Base-by-base conservation (phyloP, 2,113 vertebrate genomes). In the Merops nubicus region DNA sequence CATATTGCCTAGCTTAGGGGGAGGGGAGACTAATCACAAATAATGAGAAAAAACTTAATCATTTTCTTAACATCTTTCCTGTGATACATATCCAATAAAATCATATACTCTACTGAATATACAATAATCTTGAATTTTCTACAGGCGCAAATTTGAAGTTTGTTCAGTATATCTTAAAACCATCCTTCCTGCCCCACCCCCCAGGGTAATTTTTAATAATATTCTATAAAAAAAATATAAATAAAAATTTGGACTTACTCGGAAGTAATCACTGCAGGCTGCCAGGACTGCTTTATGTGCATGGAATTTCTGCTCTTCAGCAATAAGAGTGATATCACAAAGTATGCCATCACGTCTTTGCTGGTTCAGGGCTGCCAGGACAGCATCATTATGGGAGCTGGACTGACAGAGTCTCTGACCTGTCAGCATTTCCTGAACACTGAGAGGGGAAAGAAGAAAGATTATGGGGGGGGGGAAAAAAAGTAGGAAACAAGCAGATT, bases 191-290 rank as follows among this genome's bases (percentile, higher is more conserved):
- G 26, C 15, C 11, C 12, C 11, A 23, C 23, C 11, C 18, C 9
- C 59, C 8, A 3, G 5, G 3, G 5, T 29, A 51, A 53, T 28
- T 80, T 77, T 84, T 54, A 50, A 20, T 63, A 23, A 28, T 38
- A 57, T 31, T n/a, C n/a, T 53, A 31, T 12, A 70, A 12, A 9
- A 84, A 43, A 34, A 19, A 91, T 74, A 75, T n/a, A 92, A 84
- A 88, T 81, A 74, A 92, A 63, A 43, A 50, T 89, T 26, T 43
- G 22, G 16, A 98, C 99, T 99, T 97, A 99, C 99, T 98, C 99
- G 97, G 97, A 99, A 99, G 93, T 99, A 99, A 97, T 99, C 99
- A 28, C 99, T 99, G 98, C 99, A 99, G 2, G 99, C 99, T 43
- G 99, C 99, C 62, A 99, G 98, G 53, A 99, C 99, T 5, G 99